Evolutionary conservation across 2,113 vertebrate genomes (phyloP).

Genomic region (Mungos mungo): DNA sequence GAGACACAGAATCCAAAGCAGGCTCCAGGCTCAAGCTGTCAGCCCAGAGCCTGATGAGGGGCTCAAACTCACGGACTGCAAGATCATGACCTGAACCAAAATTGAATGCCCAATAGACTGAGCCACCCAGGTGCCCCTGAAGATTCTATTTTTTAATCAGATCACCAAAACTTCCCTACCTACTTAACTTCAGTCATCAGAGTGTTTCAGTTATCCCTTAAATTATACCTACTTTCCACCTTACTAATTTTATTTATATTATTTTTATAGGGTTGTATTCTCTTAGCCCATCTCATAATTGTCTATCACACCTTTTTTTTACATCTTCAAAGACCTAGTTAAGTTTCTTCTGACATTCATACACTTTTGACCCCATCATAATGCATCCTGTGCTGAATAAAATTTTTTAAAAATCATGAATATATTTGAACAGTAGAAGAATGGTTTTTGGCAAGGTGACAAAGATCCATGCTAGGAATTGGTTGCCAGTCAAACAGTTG

Average conservation of each 20-base stretch:
- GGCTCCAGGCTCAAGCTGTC: too few relatives aligned
- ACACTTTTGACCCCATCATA: neutral
- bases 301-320: neutral
- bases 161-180: neutral
- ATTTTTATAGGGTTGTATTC: neutral
- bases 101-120: too few relatives aligned
- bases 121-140: neutral
- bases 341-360: neutral
- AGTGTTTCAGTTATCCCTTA: neutral
- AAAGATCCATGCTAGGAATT: neutral
- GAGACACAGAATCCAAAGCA: too few relatives aligned
- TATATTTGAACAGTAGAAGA: neutral
- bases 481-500: neutral
- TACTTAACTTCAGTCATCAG: neutral
- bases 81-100: too few relatives aligned
- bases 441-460: neutral
- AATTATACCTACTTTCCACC: neutral
- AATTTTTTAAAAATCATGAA: neutral
- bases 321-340: neutral
- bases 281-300: neutral
- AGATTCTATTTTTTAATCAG: neutral
- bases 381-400: neutral
- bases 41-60: too few relatives aligned
- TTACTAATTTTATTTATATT: neutral
- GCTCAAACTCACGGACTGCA: too few relatives aligned